A percentile compares a stretch with the other conserved stretches of the same genome.
phyloP scores from a whole-genome alignment of 2,888 invertebrate species.

The Cosmorhoe ocellata region DNA sequence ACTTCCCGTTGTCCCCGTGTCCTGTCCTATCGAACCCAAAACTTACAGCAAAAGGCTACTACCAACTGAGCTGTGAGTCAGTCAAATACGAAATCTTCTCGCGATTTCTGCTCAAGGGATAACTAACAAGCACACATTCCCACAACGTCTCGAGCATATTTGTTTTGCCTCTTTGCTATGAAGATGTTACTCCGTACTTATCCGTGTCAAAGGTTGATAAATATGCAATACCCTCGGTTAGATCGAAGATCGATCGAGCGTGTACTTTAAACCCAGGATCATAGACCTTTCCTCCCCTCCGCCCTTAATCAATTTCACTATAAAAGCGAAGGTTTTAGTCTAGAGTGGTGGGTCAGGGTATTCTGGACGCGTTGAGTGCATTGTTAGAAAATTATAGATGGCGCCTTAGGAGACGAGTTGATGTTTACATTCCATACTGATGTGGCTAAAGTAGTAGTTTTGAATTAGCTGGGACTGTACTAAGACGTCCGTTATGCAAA shows the following conservation, averaged over 20 bases:
- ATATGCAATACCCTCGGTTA: constrained; percentile 78
- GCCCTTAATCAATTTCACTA: not conserved
- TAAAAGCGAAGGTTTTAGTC: constrained; percentile 10
- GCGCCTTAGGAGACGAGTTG: constrained; percentile 76
- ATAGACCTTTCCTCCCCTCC: constrained; percentile 37
- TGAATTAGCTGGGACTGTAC: too few relatives aligned
- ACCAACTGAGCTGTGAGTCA: too few relatives aligned
- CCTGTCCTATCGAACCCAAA: too few relatives aligned
- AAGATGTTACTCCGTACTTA: constrained; percentile 80
- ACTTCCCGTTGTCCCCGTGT: too few relatives aligned
- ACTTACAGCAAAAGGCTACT: too few relatives aligned
- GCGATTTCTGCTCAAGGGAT: too few relatives aligned
- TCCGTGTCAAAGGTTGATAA: constrained; percentile 82
- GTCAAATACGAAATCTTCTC: too few relatives aligned
- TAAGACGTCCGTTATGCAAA: too few relatives aligned
- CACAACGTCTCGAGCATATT: constrained; percentile 58
- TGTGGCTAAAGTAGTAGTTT: constrained; percentile 35
- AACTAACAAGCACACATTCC: constrained; percentile 33
- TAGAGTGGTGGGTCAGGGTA: constrained; percentile 40
- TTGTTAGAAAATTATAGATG: constrained; percentile 81
- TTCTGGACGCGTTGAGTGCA: constrained; percentile 63
- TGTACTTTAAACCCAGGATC: constrained; percentile 56
- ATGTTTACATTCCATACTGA: constrained; percentile 79
- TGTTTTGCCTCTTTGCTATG: constrained; percentile 71
- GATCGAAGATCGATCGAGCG: constrained; percentile 75